A percentile compares a stretch with the other conserved stretches of the same genome.
phyloP scores from a whole-genome alignment of 2,888 invertebrate species.

The Ormyrus rosae region DNA sequence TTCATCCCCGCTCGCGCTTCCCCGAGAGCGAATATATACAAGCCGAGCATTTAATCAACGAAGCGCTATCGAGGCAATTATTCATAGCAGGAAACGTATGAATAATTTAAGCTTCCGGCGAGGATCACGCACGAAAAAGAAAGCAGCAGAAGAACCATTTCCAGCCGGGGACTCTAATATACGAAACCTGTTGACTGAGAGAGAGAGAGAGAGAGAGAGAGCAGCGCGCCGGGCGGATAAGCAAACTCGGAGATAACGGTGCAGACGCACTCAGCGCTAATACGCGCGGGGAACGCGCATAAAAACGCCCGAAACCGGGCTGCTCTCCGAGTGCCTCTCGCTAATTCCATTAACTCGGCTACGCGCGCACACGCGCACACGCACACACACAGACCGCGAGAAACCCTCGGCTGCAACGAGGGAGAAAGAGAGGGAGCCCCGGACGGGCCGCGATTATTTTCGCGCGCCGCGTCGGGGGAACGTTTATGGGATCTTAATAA shows the following conservation, averaged over 20 bases:
- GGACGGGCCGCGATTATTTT: constrained; percentile 53
- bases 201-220: constrained; percentile 4
- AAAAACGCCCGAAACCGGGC: too few species aligned
- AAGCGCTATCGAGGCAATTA: not conserved
- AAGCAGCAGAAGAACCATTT: not conserved
- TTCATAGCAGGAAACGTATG: not conserved
- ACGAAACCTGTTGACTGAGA: not conserved
- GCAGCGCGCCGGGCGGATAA: too few species aligned
- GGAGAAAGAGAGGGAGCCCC: not conserved
- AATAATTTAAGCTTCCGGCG: constrained; percentile 6
- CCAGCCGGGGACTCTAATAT: not conserved
- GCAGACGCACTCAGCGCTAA: too few species aligned
- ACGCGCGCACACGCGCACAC: too few species aligned
- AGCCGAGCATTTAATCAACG: not conserved
- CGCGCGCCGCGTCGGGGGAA: not conserved
- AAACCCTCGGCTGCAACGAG: too few species aligned
- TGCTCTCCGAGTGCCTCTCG: too few species aligned
- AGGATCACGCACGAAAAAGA: not conserved
- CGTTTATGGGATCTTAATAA: not conserved
- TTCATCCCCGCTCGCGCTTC: too few species aligned
- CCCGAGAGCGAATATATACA: not conserved
- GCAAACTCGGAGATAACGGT: too few species aligned
- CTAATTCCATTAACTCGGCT: too few species aligned
- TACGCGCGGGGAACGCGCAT: too few species aligned
- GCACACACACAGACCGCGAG: too few species aligned